Evolutionary conservation across 2,797 vertebrate genomes (phyloP).

Genomic region (Kryptopterus vitreolus): DNA sequence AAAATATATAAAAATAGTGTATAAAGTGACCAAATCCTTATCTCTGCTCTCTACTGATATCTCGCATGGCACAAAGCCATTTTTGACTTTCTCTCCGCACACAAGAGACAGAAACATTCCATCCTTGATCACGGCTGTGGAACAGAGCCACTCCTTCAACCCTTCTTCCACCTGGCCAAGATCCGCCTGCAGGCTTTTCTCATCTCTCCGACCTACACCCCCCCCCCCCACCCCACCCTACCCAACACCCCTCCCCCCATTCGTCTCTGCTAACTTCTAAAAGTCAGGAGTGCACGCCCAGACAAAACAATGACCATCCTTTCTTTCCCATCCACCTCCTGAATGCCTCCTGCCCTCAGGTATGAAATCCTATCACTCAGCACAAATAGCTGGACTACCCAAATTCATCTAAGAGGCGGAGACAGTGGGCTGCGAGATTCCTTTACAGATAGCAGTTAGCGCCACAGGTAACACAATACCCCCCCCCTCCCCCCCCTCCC

Average conservation of each 20-base stretch:
- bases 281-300: constrained; percentile 68
- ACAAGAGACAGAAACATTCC: constrained; percentile 28
- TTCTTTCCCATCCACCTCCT: constrained; percentile 68
- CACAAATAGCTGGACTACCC: constrained; percentile 73
- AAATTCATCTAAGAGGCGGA: constrained; percentile 60
- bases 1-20: no score
- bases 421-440: constrained; percentile 52
- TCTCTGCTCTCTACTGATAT: neutral
- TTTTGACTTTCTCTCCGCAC: neutral
- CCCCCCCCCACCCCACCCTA: no score
- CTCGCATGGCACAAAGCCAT: no score
- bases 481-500: neutral
- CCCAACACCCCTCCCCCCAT: constrained; percentile 50
- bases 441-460: constrained; percentile 50
- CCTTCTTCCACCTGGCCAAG: constrained; percentile 58
- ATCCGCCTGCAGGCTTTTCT: constrained; percentile 45
- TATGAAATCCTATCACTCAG: constrained; percentile 77
- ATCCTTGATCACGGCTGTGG: constrained; percentile 27
- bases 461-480: constrained; percentile 49
- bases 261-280: constrained; percentile 59
- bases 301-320: constrained; percentile 58
- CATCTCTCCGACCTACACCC: constrained; percentile 50
- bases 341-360: constrained; percentile 71
- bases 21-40: no score
- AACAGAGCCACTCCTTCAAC: constrained; percentile 37